phyloP scores from a whole-genome alignment of 2,113 vertebrate species.

The Hiodon alosoides region DNA sequence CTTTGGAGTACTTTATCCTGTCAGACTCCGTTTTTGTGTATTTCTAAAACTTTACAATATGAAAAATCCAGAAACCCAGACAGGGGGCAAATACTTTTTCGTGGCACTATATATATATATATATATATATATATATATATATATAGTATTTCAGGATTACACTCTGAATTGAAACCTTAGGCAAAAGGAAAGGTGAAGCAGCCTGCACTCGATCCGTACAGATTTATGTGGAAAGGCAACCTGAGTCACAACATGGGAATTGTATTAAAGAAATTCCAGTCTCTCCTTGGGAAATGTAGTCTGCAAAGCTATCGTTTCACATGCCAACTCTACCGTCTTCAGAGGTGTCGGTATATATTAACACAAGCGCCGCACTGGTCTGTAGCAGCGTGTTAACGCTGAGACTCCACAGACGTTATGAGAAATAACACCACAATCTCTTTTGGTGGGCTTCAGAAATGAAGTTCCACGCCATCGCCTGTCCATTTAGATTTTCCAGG shows the following conservation, averaged over 20 bases:
- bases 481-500: slow-evolving; percentile 35
- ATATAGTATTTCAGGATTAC: slow-evolving; percentile 10
- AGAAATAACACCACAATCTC: slow-evolving; percentile 27
- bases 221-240: slow-evolving; percentile 61
- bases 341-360: slow-evolving; percentile 35
- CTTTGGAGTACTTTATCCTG: no score
- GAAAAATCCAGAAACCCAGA: no score
- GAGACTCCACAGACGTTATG: slow-evolving; percentile 21
- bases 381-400: slow-evolving; percentile 15
- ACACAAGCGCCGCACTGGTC: slow-evolving; percentile 11
- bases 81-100: no score
- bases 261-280: neutral
- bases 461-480: slow-evolving; percentile 11
- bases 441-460: slow-evolving; percentile 23
- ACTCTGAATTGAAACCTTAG: slow-evolving; percentile 58
- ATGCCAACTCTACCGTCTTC: slow-evolving; percentile 19
- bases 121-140: no score
- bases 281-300: slow-evolving; percentile 46
- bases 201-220: slow-evolving; percentile 61
- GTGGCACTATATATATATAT: no score
- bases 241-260: slow-evolving; percentile 30
- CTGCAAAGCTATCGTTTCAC: slow-evolving; percentile 48
- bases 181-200: slow-evolving; percentile 60
- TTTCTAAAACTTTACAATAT: no score
- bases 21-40: no score